Percentiles rank a stretch among this genome's conserved stretches.
phyloP scores from a whole-genome alignment of 1,140 invertebrate species.

The Saccostrea echinata region DNA sequence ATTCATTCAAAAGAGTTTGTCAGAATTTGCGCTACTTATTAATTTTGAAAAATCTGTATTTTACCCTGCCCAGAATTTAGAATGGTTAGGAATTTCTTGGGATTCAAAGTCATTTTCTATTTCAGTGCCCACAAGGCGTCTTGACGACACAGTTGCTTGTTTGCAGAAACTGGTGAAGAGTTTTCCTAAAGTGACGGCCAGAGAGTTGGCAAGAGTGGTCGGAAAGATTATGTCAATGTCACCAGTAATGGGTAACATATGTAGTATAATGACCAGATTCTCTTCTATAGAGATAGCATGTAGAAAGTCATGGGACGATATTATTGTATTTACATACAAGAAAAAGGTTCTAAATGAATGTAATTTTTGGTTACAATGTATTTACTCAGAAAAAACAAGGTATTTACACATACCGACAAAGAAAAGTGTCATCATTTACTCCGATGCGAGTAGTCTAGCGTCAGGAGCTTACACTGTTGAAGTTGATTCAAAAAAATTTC shows the following conservation, averaged over 20 bases:
- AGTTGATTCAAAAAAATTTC: background rate
- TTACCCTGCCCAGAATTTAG: background rate
- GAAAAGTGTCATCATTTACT: background rate
- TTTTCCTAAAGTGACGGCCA: too few relatives aligned
- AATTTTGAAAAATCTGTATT: background rate
- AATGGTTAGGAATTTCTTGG: background rate
- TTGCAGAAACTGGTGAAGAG: too few relatives aligned
- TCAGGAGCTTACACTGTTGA: too few relatives aligned
- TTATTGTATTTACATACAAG: background rate
- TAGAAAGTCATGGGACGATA: background rate
- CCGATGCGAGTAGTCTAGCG: background rate
- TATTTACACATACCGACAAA: background rate
- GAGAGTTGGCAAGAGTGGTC: too few relatives aligned
- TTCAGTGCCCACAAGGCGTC: too few relatives aligned
- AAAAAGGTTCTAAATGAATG: background rate
- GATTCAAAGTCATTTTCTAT: too few relatives aligned
- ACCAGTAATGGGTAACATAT: too few relatives aligned
- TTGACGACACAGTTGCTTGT: too few relatives aligned
- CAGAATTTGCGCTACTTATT: background rate
- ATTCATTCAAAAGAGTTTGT: too few relatives aligned
- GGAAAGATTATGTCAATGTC: too few relatives aligned
- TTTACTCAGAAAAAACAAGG: too few relatives aligned
- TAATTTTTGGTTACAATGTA: too few relatives aligned
- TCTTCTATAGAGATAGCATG: background rate
- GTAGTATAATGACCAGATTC: background rate